Evolutionary conservation across 2,797 vertebrate species (phyloP).

Genomic region (Choloepus didactylus): DNA sequence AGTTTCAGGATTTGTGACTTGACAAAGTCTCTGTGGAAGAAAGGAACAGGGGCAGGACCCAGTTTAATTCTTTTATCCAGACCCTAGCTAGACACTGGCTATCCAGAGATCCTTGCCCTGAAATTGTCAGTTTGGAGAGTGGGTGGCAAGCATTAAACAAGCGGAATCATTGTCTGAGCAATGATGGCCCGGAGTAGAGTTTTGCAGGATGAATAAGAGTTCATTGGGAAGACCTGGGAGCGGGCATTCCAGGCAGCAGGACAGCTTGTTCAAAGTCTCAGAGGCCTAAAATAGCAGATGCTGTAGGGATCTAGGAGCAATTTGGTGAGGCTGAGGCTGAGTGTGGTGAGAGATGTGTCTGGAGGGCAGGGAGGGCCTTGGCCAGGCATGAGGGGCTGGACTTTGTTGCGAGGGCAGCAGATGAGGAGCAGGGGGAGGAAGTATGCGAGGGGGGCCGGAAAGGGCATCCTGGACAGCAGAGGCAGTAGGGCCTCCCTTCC

Average conservation of each 20-base stretch:
- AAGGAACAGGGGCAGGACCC: neutral
- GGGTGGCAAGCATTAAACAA: neutral
- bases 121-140: neutral
- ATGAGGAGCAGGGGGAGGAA: neutral
- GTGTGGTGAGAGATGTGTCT: neutral
- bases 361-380: neutral
- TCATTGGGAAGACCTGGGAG: neutral
- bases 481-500: neutral
- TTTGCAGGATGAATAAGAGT: neutral
- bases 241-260: neutral
- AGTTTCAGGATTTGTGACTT: neutral
- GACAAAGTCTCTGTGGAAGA: neutral
- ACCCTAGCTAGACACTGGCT: neutral
- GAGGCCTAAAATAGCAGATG: slow-evolving; percentile 57
- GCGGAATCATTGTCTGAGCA: neutral
- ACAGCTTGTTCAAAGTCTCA: slow-evolving; percentile 56
- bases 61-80: neutral
- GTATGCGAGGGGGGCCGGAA: neutral
- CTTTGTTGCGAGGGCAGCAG: neutral
- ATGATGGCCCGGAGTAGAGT: neutral
- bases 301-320: neutral
- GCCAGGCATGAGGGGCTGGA: neutral
- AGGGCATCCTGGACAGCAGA: too few relatives aligned
- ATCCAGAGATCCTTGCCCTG: neutral
- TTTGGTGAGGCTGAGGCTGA: neutral